Percentiles rank a stretch among this genome's conserved stretches.
Conservation (phyloP, 1,140 invertebrate species). For the Tetramorium parvispinum region DNA sequence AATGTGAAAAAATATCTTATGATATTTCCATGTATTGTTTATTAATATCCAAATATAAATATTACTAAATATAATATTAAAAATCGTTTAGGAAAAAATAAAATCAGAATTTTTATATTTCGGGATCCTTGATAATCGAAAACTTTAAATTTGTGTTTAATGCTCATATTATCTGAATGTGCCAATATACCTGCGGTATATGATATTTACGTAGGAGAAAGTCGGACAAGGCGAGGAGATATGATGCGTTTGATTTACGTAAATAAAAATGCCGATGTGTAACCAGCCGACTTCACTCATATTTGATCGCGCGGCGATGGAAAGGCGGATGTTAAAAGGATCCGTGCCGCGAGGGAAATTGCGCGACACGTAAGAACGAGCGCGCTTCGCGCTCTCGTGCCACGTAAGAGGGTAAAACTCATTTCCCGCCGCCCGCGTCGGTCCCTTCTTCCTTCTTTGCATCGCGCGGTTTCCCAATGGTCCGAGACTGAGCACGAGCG, state of each 20-base stretch:
- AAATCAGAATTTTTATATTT: background rate
- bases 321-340: conserved; percentile 32
- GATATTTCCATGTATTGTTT: background rate
- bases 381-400: conserved; percentile 33
- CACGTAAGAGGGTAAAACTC: conserved; percentile 47
- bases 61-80: background rate
- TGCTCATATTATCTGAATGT: background rate
- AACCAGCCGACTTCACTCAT: conserved; percentile 32
- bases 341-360: conserved; percentile 40
- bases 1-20: background rate
- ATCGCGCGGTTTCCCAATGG: conserved; percentile 48
- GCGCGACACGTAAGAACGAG: conserved; percentile 45
- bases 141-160: background rate
- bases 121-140: background rate
- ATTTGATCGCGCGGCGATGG: conserved; percentile 28
- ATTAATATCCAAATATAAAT: background rate
- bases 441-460: conserved; percentile 17
- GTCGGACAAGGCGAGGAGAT: conserved; percentile 48
- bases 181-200: background rate
- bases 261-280: conserved; percentile 58
- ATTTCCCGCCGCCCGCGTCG: conserved; percentile 25
- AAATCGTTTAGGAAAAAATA: background rate
- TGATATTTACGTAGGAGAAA: conserved; percentile 56
- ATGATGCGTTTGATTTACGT: conserved; percentile 54
- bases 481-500: conserved; percentile 27